Evolutionary conservation across 2,113 vertebrate genomes (phyloP).

Genomic region (Crotalus helleri): DNA sequence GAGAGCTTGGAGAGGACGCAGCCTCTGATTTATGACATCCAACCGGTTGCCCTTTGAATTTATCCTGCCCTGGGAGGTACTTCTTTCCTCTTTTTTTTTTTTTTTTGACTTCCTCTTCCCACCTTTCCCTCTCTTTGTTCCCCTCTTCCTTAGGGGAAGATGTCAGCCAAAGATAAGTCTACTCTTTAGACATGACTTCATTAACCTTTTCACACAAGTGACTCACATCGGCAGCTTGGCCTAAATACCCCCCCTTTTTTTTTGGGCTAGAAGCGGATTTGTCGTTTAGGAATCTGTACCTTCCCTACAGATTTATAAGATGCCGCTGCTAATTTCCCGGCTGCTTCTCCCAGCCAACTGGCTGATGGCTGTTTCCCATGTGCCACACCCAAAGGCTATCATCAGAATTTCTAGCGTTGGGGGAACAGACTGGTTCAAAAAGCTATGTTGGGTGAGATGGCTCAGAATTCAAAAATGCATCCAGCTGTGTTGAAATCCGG

Average conservation of each 20-base stretch:
- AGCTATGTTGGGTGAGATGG: background rate
- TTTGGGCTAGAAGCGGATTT: background rate
- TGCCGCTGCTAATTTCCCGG: background rate
- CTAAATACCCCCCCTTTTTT: background rate
- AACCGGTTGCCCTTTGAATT: conserved; percentile 74
- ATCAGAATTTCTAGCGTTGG: background rate
- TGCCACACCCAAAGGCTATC: background rate
- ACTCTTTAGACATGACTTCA: conserved; percentile 55
- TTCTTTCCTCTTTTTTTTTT: background rate
- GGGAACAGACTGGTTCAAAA: background rate
- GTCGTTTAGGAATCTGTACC: background rate
- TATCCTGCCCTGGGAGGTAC: conserved; percentile 65
- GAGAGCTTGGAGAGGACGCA: conserved; percentile 71
- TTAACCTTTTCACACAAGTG: conserved; percentile 50
- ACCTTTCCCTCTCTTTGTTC: conserved; percentile 34
- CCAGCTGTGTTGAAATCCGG: no score
- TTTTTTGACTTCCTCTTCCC: background rate
- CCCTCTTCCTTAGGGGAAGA: conserved; percentile 48
- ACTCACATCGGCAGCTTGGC: conserved; percentile 20
- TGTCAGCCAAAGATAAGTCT: conserved; percentile 57
- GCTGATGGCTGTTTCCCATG: background rate
- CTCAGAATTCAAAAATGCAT: background rate
- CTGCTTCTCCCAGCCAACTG: background rate
- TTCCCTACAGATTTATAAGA: background rate
- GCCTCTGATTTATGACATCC: conserved; percentile 76